Conservation (phyloP, 1,140 invertebrate genomes). For the Bradysia coprophila region DNA sequence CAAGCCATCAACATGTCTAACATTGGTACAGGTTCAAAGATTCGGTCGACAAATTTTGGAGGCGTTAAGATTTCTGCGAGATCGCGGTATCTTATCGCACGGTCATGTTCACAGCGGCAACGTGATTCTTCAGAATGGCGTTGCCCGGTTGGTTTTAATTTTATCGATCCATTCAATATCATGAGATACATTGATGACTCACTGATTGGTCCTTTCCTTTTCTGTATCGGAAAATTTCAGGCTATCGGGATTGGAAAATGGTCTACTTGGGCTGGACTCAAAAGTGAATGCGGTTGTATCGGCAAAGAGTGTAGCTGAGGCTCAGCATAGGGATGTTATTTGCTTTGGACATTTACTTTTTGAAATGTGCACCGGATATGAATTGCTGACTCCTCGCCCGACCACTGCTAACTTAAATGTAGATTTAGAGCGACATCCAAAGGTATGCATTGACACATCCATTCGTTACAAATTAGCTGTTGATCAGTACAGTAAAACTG, state of each 20-base stretch:
- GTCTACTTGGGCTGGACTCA: too few species aligned
- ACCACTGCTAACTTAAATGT: constrained; percentile 44
- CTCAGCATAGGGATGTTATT: constrained; percentile 44
- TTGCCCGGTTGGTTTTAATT: too few species aligned
- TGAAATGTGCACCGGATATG: constrained; percentile 77
- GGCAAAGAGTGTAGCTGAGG: constrained; percentile 32
- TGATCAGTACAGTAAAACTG: background rate
- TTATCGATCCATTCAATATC: too few species aligned
- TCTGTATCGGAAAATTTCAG: constrained; percentile 37
- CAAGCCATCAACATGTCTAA: background rate
- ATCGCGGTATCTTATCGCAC: background rate
- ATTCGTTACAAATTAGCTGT: too few species aligned
- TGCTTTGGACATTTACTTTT: constrained; percentile 71
- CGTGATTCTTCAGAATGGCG: constrained; percentile 62
- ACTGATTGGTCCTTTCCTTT: constrained; percentile 3
- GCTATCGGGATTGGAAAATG: constrained; percentile 68
- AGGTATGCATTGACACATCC: too few species aligned
- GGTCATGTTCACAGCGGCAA: background rate
- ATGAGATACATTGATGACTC: background rate
- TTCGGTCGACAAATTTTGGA: background rate
- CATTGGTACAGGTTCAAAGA: background rate
- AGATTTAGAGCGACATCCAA: constrained; percentile 54
- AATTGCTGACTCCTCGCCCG: constrained; percentile 52
- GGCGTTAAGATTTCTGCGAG: background rate
- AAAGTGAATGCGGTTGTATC: constrained; percentile 31